Evolutionary conservation across 2,113 vertebrate species (phyloP), one percentile per base, ranked within the genome.

Genomic region (Lepisosteus osseus): DNA sequence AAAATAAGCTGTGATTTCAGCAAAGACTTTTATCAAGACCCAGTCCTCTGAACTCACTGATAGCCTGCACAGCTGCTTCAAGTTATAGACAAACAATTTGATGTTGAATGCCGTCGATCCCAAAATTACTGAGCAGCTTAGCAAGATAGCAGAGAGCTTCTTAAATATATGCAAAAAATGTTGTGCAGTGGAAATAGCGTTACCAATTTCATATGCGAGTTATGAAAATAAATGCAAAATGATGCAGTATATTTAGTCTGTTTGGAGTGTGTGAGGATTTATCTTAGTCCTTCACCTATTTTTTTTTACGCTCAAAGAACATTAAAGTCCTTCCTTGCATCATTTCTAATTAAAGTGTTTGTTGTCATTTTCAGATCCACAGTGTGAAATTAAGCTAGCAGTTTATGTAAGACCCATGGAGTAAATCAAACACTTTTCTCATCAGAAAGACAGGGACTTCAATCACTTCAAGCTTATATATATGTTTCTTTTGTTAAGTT

Each of bases 371-470:
- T 90, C 84, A 92, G 82, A 88, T 87, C 86, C 84, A 45, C 77
- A 17, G 90, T 94, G 88, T 95, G 90, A 97, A 97, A 96, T 95
- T 93, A 94, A 93, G 90, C 86, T 86, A 94, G 85, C 84, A 80
- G 85, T 90, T 94, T 91, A 86, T 92, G 86, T 92, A 93, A 94
- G 88, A 93, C 78, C 90, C 93, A 79, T 90, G 89, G 93, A 90
- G 86, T 88, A 91, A 95, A 95, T 94, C 83, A 92, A 93, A 92
- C 89, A 80, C 81, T 84, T 86, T 90, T 82, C 87, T 81, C 91
- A 82, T 92, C 86, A 83, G 84, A 90, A 88, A 90, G 87, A 84
- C 84, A 88, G 86, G 84, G 85, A 93, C 88, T 95, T 95, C 93
- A 93, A 94, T 95, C 92, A 93, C 92, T 94, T 90, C 91, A 88